Evolutionary conservation across 2,888 invertebrate genomes (phyloP), one percentile per base, ranked within the genome.

Genomic region (Mactromeris polynyma): DNA sequence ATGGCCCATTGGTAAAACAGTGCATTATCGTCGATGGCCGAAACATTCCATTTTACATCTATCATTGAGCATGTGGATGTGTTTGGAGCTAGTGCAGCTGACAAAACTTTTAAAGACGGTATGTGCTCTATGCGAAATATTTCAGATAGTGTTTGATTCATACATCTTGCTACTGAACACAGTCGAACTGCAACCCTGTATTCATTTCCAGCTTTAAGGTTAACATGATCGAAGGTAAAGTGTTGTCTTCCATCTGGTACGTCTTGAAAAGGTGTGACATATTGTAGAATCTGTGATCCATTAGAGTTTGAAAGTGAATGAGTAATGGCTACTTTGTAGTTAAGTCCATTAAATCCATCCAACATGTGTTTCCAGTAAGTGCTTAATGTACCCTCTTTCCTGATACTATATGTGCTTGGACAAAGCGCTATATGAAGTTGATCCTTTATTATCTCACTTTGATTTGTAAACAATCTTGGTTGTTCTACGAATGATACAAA

Each of bases 1-100:
- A 73, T 73, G 6, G 73, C 17, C 73, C 33, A 73, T 33, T 73
- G 73, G 36, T 73, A 46, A 19, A 94, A 90, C 54, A 93, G 40
- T n/a, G 51, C 9, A n/a, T n/a, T 42, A 17, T 51, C 31, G 19
- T 33, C 51, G 1, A 42, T 31, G 9, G 21, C 31, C 11, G 46
- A 80, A 11, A 51, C 46, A 51, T 80, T 31, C 80, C 80, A 80
- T 7, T 51, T 46, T 31, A 80, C n/a, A 2, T 80, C 31, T 11
- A 51, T 51, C 80, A 33, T 46, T 2, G 80, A 42, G 51, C 46
- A 46, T 31, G 80, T 19, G 9, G 26, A 9, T 11, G 26, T 51
- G 6, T 17, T 46, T 46, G 33, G 7, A 14, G 31, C 4, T 31
- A 42, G 42, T 3, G 46, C 4, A 26, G 46, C 80, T 0, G 33